Evolutionary conservation across 2,888 invertebrate species (phyloP), one percentile per base, ranked within the genome.

Genomic region (Polyommatus iphigenia): DNA sequence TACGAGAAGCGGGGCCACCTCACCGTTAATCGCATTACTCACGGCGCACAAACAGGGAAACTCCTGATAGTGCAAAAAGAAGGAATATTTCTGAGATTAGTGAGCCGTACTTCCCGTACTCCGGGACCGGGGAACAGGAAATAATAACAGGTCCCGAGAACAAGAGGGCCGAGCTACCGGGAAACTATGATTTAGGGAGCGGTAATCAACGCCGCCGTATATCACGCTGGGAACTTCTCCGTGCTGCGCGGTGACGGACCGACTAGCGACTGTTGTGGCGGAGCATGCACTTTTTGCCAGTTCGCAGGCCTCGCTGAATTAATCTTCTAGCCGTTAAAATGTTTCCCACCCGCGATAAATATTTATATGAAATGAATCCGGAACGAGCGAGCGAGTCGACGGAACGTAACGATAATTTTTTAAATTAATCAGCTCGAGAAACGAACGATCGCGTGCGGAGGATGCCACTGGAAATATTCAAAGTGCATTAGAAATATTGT

Each of bases 141-240:
- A 93, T 90, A 94, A 93, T 94, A 94, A 93, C 89, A 89, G 88
- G 84, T 85, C 87, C 88, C 88, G 86, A 83, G 85, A 85, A 87
- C 85, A 75, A 75, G 73, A 73, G 84, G 85, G 81, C 83, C 82
- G 81, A 80, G 82, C 85, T 87, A 88, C 87, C 88, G 89, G 90
- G 92, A 87, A 87, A 90, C 89, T 90, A 92, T 93, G 93, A 93
- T 92, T 91, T 92, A 91, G 86, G 85, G 84, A 82, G 83, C 83
- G 87, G 83, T 86, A 50, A 72, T 75, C 54, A 75, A 75, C 46
- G 75, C 46, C 41, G 50, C 50, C 50, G 36, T 75, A 84, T 84
- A 85, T 83, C 83, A 84, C 82, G 82, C 79, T 80, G 81, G 0
- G 62, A 62, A 15, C 67, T 67, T 29, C 20, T 20, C 20, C 59